phyloP scores from a whole-genome alignment of 1,140 invertebrate species.

The Sesamia nonagrioides region DNA sequence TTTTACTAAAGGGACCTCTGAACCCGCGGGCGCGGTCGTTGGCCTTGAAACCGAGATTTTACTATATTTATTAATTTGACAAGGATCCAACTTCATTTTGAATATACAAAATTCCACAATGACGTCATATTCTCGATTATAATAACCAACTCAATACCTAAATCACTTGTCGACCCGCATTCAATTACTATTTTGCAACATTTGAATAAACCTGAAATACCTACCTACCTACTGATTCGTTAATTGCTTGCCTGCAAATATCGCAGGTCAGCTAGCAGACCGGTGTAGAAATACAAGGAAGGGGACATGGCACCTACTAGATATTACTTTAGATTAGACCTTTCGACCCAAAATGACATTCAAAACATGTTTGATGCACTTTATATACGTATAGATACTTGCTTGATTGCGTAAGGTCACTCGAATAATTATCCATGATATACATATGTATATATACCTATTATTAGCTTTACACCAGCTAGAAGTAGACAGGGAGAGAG shows the following conservation, averaged over 20 bases:
- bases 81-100: constrained; percentile 10
- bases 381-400: neutral
- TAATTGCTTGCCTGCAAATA: constrained; percentile 15
- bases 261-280: neutral
- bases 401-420: neutral
- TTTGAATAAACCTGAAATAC: constrained; percentile 17
- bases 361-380: constrained; percentile 15
- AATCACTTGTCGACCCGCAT: constrained; percentile 18
- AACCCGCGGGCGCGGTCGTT: constrained; percentile 47
- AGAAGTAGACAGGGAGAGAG: too few species aligned
- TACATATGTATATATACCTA: too few species aligned
- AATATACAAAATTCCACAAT: neutral
- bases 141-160: constrained; percentile 4
- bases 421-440: neutral
- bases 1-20: constrained; percentile 39
- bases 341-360: constrained; percentile 9
- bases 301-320: neutral
- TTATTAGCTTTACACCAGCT: neutral
- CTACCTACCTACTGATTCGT: constrained; percentile 11
- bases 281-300: constrained; percentile 11
- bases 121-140: neutral
- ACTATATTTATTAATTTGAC: constrained; percentile 7
- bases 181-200: constrained; percentile 31
- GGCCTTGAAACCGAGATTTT: constrained; percentile 47
- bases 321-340: constrained; percentile 6